phyloP scores from a whole-genome alignment of 2,113 vertebrate species.

The Calypte anna region DNA sequence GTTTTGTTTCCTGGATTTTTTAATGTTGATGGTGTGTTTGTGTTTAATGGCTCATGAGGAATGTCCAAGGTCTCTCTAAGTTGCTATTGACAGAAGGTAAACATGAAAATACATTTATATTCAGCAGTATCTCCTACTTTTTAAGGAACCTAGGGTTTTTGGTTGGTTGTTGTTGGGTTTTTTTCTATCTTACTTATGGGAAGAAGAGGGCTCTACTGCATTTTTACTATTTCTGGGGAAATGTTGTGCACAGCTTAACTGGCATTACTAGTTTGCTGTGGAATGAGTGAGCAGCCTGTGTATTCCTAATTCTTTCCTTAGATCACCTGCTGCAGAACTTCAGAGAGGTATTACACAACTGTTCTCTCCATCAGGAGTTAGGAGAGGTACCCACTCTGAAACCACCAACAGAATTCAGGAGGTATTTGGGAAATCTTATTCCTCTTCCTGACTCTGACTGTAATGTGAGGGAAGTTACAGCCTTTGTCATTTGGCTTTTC shows the following conservation, averaged over 20 bases:
- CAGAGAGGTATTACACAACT: not conserved
- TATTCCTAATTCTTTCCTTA: not conserved
- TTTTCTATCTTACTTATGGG: not conserved
- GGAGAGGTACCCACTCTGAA: not conserved
- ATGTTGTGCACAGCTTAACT: not conserved
- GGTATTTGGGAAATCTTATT: not conserved
- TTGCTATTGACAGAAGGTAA: not conserved
- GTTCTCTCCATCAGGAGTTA: not conserved
- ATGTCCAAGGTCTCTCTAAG: not conserved
- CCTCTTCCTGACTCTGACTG: not conserved
- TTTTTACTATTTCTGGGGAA: not conserved
- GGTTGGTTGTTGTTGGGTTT: not conserved
- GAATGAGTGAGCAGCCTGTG: not conserved
- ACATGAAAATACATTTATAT: not conserved
- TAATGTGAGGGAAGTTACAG: not conserved
- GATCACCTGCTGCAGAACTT: not conserved
- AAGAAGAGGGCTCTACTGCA: not conserved
- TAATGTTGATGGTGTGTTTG: not conserved
- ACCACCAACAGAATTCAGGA: not conserved
- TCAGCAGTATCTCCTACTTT: not conserved
- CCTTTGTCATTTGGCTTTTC: not conserved
- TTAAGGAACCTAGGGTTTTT: not conserved
- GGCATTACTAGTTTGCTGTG: not conserved
- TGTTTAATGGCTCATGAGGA: not conserved
- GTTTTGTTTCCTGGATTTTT: not conserved